A percentile compares a stretch with the other conserved stretches of the same genome.
These are phyloP conservation scores for Panonychus citri DNA, from an alignment of 1,140 invertebrate species.

Conservation along the genomic window DNA sequence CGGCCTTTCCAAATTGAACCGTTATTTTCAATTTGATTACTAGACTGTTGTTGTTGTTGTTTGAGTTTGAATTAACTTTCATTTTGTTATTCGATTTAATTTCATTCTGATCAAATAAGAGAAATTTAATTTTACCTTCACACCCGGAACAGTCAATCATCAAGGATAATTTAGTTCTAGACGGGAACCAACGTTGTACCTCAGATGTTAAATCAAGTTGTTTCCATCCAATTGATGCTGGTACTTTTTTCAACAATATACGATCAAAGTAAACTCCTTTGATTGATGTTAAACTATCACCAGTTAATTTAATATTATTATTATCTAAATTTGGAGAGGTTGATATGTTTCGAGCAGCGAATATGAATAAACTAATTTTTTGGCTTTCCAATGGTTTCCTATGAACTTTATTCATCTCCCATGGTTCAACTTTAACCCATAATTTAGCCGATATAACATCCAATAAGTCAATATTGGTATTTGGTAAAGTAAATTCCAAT, in stretches of 20 bases:
- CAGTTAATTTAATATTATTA: too few relatives aligned
- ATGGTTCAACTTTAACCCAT: too few relatives aligned
- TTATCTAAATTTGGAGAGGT: too few relatives aligned
- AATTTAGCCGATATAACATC: too few relatives aligned
- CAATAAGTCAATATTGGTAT: too few relatives aligned
- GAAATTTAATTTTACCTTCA: slow-evolving; percentile 33
- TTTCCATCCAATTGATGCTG: not conserved
- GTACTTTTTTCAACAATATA: not conserved
- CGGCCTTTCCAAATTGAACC: not conserved
- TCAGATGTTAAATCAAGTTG: not conserved
- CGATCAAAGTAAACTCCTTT: too few relatives aligned
- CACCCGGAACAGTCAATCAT: slow-evolving; percentile 56
- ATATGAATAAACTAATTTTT: too few relatives aligned
- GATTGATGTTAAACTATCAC: too few relatives aligned
- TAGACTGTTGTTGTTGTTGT: not conserved
- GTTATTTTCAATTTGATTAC: not conserved
- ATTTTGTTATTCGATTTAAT: slow-evolving; percentile 1
- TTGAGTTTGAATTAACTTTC: not conserved
- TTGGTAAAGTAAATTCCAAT: too few relatives aligned
- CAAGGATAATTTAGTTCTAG: slow-evolving; percentile 34
- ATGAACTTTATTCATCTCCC: too few relatives aligned
- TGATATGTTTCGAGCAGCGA: too few relatives aligned
- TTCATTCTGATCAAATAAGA: slow-evolving; percentile 18
- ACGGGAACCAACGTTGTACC: not conserved
- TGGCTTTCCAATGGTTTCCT: too few relatives aligned